Conservation (phyloP, 1,140 invertebrate species). For the Ips typographus region DNA sequence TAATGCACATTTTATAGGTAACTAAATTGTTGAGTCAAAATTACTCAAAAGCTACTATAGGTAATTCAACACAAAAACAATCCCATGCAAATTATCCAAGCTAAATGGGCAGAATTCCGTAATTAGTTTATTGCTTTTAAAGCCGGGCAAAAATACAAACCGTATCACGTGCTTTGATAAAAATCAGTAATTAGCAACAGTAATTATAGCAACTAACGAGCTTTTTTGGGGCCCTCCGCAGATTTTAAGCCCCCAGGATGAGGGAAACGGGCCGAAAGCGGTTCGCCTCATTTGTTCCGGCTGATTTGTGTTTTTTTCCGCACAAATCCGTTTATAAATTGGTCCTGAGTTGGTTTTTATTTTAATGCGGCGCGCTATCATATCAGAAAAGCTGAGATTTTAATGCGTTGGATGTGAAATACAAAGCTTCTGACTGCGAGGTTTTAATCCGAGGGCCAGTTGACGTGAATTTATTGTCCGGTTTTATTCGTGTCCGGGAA, state of each 20-base stretch:
- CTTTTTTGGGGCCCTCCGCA: conserved; percentile 42
- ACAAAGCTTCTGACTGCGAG: conserved; percentile 30
- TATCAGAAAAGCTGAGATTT: conserved; percentile 42
- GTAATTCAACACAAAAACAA: too few species aligned
- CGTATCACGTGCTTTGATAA: conserved; percentile 51
- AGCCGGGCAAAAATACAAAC: conserved; percentile 43
- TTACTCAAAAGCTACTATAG: too few species aligned
- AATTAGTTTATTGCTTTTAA: conserved; percentile 13
- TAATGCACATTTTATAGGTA: too few species aligned
- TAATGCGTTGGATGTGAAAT: conserved; percentile 38
- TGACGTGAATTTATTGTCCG: conserved; percentile 37
- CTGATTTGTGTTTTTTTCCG: conserved; percentile 43
- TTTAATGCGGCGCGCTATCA: conserved; percentile 40
- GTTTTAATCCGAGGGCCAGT: conserved; percentile 35
- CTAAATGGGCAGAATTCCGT: conserved; percentile 3
- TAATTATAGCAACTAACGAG: conserved; percentile 53
- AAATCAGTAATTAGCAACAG: conserved; percentile 53
- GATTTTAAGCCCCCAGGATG: conserved; percentile 41
- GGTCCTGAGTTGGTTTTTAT: conserved; percentile 41
- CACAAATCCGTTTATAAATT: conserved; percentile 44
- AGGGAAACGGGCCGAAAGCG: conserved; percentile 34
- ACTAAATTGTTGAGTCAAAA: too few species aligned
- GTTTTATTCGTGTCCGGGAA: conserved; percentile 28
- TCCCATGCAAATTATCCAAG: conserved; percentile 2
- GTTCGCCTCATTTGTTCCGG: conserved; percentile 44